Evolutionary conservation across 2,888 invertebrate species (phyloP), one percentile per base, ranked within the genome.

Genomic region (Tetheella fluctuosa): DNA sequence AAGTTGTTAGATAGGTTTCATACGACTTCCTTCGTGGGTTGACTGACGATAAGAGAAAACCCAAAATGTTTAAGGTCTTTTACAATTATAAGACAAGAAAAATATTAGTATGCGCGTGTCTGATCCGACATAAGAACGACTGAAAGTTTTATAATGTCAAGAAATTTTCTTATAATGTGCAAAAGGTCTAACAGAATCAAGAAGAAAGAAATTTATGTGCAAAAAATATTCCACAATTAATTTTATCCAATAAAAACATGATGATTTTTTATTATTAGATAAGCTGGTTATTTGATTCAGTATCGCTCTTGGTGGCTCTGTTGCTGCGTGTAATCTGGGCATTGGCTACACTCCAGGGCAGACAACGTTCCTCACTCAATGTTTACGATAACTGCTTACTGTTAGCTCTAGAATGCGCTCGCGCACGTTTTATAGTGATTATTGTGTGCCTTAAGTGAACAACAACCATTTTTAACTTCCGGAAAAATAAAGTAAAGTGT

Each of bases 341-440:
- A 7, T 37, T 30, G 55, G 55, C 34, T n/a, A 6, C 5, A 37
- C 13, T 20, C 55, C 55, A 37, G 30, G 7, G 17, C n/a, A 54
- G 30, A 37, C 55, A 28, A 10, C 55, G 55, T 55, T 34, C 55
- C 55, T 37, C 37, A 6, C 34, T 23, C 69, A 60, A 61, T 75
- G 75, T 79, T 79, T 77, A 78, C 70, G 73, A 76, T 73, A 64
- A 70, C 67, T 58, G 60, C 68, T 64, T 59, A 64, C 62, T 59
- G 70, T 61, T 54, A 60, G 60, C 58, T 65, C 52, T 69, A 67
- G 65, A 71, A 70, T 68, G 69, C 69, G 69, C 60, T 53, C 48
- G 48, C 48, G 48, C 48, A 48, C 20, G 42, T 48, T 48, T 48
- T 8, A 48, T 48, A 48, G 42, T 10, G 48, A n/a, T 42, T 42